phyloP scores from a whole-genome alignment of 2,888 invertebrate genomes.

The Orthonychiurus folsomi region DNA sequence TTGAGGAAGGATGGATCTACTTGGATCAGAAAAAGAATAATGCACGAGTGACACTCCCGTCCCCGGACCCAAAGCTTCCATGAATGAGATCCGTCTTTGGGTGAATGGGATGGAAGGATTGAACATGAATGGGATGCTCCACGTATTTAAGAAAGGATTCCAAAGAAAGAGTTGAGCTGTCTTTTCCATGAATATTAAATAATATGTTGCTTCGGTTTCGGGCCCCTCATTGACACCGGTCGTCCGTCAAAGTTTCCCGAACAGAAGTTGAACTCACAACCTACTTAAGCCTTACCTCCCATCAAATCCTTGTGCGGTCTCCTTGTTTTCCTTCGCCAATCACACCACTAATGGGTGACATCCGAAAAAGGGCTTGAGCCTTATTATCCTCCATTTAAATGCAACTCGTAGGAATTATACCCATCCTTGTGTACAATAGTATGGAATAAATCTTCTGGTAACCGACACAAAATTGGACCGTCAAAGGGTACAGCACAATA shows the following conservation, averaged over 20 bases:
- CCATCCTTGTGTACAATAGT: too few species aligned
- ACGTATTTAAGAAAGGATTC: neutral
- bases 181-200: neutral
- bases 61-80: neutral
- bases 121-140: neutral
- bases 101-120: neutral
- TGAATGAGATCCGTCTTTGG: neutral
- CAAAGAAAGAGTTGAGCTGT: slow-evolving; percentile 1
- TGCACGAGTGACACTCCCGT: too few species aligned
- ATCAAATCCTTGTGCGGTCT: neutral
- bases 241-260: too few species aligned
- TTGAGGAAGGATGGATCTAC: too few species aligned
- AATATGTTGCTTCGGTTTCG: too few species aligned
- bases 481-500: too few species aligned
- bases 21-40: too few species aligned
- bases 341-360: neutral
- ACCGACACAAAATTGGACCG: too few species aligned
- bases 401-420: neutral
- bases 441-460: neutral
- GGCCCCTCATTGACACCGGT: slow-evolving; percentile 1
- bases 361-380: neutral
- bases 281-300: neutral
- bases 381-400: neutral
- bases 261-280: too few species aligned
- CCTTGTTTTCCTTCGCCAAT: neutral